phyloP scores from a whole-genome alignment of 2,113 vertebrate genomes.

The Dicrurus megarhynchus region DNA sequence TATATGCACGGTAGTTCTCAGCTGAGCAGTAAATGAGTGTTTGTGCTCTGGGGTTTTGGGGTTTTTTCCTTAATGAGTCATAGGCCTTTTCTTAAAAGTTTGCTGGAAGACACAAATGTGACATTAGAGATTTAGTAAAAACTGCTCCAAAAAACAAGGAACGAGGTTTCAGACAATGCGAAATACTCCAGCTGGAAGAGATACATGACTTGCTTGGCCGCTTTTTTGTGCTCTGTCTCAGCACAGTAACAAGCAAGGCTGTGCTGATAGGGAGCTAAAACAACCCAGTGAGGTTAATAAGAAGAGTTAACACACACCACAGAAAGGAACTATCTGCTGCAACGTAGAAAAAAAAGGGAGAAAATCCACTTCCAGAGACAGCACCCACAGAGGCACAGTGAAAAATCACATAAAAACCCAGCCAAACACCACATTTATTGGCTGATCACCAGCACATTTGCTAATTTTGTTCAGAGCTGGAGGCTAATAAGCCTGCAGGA shows the following conservation, averaged over 20 bases:
- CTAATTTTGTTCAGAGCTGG: background rate
- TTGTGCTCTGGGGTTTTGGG: background rate
- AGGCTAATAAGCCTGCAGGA: background rate
- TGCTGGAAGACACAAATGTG: background rate
- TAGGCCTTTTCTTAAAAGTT: background rate
- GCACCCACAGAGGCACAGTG: background rate
- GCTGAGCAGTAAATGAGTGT: background rate
- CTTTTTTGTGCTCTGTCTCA: background rate
- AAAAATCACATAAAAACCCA: background rate
- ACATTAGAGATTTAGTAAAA: background rate
- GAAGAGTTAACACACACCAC: background rate
- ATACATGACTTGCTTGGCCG: background rate
- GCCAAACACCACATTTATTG: background rate
- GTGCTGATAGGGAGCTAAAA: background rate
- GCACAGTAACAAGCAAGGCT: background rate
- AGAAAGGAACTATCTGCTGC: background rate
- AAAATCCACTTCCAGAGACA: background rate
- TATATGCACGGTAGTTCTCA: background rate
- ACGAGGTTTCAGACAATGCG: background rate
- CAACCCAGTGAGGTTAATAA: background rate
- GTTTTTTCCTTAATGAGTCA: background rate
- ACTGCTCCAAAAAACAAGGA: slow-evolving; percentile 13
- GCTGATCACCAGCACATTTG: background rate
- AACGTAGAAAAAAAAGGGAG: background rate
- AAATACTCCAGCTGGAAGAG: slow-evolving; percentile 36